Percentiles rank a stretch among this genome's conserved stretches.
phyloP scores from a whole-genome alignment of 2,797 vertebrate species.

The Crenichthys baileyi region DNA sequence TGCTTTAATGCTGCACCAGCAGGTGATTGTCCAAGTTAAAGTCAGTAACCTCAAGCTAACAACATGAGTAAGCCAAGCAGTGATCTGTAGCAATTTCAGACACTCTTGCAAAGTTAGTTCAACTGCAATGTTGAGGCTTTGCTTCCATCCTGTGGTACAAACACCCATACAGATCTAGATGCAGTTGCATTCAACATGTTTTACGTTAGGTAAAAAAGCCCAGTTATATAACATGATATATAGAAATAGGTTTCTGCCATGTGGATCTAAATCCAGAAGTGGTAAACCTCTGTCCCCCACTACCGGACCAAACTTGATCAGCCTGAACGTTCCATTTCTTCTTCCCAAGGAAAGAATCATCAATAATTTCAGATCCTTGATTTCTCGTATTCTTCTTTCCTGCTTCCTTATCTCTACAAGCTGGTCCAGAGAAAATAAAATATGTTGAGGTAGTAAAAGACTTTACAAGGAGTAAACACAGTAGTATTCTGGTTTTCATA shows the following conservation, averaged over 20 bases:
- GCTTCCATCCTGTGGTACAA: background rate
- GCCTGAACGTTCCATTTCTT: no score
- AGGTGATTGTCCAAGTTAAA: background rate
- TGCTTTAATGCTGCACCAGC: background rate
- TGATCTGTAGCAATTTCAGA: constrained; percentile 1
- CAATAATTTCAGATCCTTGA: background rate
- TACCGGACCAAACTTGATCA: background rate
- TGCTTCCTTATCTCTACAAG: background rate
- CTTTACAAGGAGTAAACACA: background rate
- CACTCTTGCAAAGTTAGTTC: background rate
- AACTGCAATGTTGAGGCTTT: background rate
- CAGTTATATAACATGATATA: background rate
- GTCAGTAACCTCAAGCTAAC: background rate
- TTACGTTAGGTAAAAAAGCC: background rate
- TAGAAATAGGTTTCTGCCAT: background rate
- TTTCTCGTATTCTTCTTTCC: background rate
- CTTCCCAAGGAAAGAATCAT: background rate
- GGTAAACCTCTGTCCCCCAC: background rate
- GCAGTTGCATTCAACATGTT: background rate
- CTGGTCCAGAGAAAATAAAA: background rate
- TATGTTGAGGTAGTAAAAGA: background rate
- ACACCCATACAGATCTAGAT: background rate
- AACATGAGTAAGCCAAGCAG: background rate
- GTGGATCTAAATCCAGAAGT: background rate
- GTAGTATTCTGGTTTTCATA: background rate